Percentiles rank a stretch among this genome's conserved stretches.
phyloP scores from a whole-genome alignment of 2,888 invertebrate genomes.

The Spilarctia lutea region DNA sequence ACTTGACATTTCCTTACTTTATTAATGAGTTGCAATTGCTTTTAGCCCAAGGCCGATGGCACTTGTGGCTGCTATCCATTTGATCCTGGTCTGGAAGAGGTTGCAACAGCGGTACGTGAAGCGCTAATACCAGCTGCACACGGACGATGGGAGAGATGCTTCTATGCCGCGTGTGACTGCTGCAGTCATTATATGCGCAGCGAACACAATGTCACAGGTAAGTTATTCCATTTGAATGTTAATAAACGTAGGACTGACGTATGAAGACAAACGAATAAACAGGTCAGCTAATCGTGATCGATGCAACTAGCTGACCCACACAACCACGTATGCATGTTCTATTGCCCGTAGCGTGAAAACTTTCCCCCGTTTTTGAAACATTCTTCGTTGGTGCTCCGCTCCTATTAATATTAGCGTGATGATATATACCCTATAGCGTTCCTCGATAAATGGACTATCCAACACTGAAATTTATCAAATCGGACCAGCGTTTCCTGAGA shows the following conservation, averaged over 20 bases:
- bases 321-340: too few relatives aligned
- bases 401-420: too few relatives aligned
- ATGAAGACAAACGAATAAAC: not conserved
- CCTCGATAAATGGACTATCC: too few relatives aligned
- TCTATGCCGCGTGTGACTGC: constrained; percentile 74
- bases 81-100: constrained; percentile 75
- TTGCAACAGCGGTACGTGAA: constrained; percentile 63
- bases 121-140: constrained; percentile 72
- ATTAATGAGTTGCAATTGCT: not conserved
- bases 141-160: constrained; percentile 79
- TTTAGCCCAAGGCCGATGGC: constrained; percentile 75
- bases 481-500: too few relatives aligned
- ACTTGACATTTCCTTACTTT: not conserved
- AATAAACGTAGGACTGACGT: not conserved
- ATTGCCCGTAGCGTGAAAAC: too few relatives aligned
- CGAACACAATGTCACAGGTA: constrained; percentile 51
- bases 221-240: constrained; percentile 13
- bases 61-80: constrained; percentile 81
- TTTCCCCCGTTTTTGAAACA: too few relatives aligned
- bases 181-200: constrained; percentile 73
- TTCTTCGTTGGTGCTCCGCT: too few relatives aligned
- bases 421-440: too few relatives aligned
- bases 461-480: too few relatives aligned
- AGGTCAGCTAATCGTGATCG: not conserved
- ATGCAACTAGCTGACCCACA: too few relatives aligned